These are phyloP conservation scores for Oostethus manadensis DNA, from an alignment of 2,113 vertebrate genomes.

Conservation along the genomic window DNA sequence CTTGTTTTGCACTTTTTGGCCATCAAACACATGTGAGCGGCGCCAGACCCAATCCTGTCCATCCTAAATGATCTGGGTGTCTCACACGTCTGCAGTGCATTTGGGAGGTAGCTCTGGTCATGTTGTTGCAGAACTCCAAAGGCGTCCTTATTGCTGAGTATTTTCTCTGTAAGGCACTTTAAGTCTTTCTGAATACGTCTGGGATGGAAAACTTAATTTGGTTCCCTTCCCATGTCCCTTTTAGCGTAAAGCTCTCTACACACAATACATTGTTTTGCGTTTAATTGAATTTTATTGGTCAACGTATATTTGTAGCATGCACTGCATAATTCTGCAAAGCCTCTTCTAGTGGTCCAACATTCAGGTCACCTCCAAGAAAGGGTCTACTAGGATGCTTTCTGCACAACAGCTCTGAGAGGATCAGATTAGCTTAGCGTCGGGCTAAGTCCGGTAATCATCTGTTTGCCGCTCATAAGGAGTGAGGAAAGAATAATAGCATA, in stretches of 20 bases:
- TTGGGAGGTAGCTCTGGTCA: neutral
- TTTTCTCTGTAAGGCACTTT: conserved; percentile 37
- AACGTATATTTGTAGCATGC: conserved; percentile 29
- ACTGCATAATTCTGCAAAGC: conserved; percentile 30
- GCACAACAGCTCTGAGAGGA: conserved; percentile 53
- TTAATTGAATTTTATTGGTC: conserved; percentile 11
- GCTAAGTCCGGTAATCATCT: conserved; percentile 53
- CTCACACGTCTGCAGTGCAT: conserved; percentile 26
- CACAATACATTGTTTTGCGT: neutral
- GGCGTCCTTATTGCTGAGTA: conserved; percentile 30
- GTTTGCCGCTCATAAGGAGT: conserved; percentile 38
- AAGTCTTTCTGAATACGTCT: conserved; percentile 45
- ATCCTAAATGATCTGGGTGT: no score
- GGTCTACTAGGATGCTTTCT: conserved; percentile 43
- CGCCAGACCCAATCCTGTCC: conserved; percentile 27
- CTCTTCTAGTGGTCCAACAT: conserved; percentile 19
- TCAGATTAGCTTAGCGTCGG: conserved; percentile 48
- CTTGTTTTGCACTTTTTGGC: no score
- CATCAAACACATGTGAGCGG: conserved; percentile 5
- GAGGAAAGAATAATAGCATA: conserved; percentile 40
- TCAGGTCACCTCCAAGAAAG: conserved; percentile 35
- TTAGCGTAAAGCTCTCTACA: neutral
- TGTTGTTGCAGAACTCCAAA: conserved; percentile 11
- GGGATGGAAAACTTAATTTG: conserved; percentile 28
- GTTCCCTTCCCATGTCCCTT: conserved; percentile 14